Conservation (phyloP, 2,797 vertebrate species). For the Falco biarmicus region DNA sequence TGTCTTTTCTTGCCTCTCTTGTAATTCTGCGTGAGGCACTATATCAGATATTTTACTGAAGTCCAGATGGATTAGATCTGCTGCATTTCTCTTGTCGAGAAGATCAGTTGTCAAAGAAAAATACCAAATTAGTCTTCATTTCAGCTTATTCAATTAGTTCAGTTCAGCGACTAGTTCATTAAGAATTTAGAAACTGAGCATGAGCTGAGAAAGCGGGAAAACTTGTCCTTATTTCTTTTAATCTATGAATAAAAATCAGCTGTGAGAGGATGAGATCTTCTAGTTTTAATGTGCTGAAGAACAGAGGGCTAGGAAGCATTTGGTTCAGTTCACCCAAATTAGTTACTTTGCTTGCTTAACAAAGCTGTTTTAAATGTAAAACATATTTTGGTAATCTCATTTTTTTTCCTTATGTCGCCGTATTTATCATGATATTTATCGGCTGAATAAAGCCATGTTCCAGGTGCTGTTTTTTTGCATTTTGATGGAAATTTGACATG, state of each 20-base stretch:
- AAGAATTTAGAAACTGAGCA: constrained; percentile 21
- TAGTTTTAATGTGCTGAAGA: constrained; percentile 32
- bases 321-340: constrained; percentile 35
- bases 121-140: constrained; percentile 51
- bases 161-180: constrained; percentile 55
- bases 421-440: constrained; percentile 28
- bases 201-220: constrained; percentile 51
- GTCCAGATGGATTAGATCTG: constrained; percentile 32
- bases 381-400: constrained; percentile 29
- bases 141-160: constrained; percentile 56
- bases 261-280: constrained; percentile 31
- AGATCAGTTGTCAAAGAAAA: constrained; percentile 52
- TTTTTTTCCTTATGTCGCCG: not conserved
- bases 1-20: not conserved
- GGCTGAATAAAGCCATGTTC: constrained; percentile 48
- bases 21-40: not conserved
- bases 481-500: constrained; percentile 54
- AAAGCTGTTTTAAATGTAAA: constrained; percentile 56
- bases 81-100: constrained; percentile 33
- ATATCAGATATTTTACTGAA: not conserved
- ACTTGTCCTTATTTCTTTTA: constrained; percentile 5
- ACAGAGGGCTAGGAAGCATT: constrained; percentile 7
- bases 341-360: constrained; percentile 44
- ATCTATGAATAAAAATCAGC: constrained; percentile 55
- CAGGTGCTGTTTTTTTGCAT: constrained; percentile 49